Percentiles rank a stretch among this genome's conserved stretches.
Evolutionary conservation across 2,113 vertebrate genomes (phyloP).

Genomic region (Podarcis raffonei): DNA sequence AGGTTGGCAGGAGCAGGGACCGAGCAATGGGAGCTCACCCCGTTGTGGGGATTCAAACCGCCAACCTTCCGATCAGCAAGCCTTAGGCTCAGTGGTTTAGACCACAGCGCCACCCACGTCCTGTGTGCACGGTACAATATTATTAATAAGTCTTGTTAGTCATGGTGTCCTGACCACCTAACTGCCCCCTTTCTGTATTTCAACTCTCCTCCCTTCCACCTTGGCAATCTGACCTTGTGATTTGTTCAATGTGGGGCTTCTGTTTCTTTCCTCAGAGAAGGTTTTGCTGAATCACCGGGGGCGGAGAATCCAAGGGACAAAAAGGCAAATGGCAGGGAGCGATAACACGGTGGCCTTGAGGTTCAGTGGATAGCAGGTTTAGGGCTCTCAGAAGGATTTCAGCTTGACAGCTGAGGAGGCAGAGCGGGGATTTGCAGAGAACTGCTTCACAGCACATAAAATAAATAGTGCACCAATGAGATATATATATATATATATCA

Average conservation of each 20-base stretch:
- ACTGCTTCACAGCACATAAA: neutral
- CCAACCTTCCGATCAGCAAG: too few species aligned
- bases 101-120: too few species aligned
- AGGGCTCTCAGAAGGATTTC: conserved; percentile 58
- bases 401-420: conserved; percentile 24
- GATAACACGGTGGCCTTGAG: conserved; percentile 68
- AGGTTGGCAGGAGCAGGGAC: too few species aligned
- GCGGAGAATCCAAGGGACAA: conserved; percentile 59
- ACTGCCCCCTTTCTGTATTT: conserved; percentile 25
- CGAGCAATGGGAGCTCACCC: too few species aligned
- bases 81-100: too few species aligned
- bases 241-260: conserved; percentile 67
- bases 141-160: conserved; percentile 4
- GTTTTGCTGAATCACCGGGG: conserved; percentile 79
- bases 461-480: neutral
- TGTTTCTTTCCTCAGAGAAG: conserved; percentile 64
- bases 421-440: neutral
- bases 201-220: conserved; percentile 38
- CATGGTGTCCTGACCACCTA: conserved; percentile 16
- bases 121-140: too few species aligned
- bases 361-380: conserved; percentile 41
- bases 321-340: conserved; percentile 67
- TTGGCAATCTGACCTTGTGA: conserved; percentile 81
- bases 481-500: too few species aligned
- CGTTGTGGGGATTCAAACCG: too few species aligned